phyloP scores from a whole-genome alignment of 2,888 invertebrate species.

The Ceramica pisi region DNA sequence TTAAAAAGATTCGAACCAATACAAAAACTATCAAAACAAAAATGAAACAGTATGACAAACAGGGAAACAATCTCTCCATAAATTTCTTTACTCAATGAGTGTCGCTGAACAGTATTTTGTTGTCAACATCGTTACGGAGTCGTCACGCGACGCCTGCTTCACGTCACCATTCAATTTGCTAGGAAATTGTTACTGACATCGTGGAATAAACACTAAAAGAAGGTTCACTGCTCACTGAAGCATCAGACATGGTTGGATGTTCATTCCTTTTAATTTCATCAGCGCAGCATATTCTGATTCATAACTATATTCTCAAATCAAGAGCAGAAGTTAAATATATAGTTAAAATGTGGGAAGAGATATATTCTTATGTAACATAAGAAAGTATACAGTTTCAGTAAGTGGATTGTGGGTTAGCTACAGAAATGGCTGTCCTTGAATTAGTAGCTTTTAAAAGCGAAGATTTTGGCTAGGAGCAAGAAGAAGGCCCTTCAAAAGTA shows the following conservation, averaged over 20 bases:
- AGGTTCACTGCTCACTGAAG: constrained; percentile 28
- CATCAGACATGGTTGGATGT: not conserved
- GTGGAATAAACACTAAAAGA: constrained; percentile 34
- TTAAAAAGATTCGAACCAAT: no score
- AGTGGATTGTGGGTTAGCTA: not conserved
- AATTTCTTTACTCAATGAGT: constrained; percentile 52
- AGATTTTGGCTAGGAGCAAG: not conserved
- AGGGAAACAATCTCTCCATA: constrained; percentile 41
- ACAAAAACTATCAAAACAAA: not conserved
- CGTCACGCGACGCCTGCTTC: constrained; percentile 64
- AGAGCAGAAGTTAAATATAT: not conserved
- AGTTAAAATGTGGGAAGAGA: no score
- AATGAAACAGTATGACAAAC: constrained; percentile 20
- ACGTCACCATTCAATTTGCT: constrained; percentile 69
- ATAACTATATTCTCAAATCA: not conserved
- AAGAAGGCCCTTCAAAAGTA: no score
- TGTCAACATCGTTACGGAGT: constrained; percentile 61
- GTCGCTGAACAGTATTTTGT: constrained; percentile 59
- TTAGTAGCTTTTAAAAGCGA: not conserved
- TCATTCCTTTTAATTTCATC: not conserved
- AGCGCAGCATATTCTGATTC: not conserved
- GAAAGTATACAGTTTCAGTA: not conserved
- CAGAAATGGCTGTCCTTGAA: not conserved
- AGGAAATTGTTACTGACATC: constrained; percentile 66
- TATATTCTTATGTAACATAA: not conserved